A percentile compares a stretch with the other conserved stretches of the same genome.
phyloP scores from a whole-genome alignment of 2,113 vertebrate species.

The Psettodes erumei region DNA sequence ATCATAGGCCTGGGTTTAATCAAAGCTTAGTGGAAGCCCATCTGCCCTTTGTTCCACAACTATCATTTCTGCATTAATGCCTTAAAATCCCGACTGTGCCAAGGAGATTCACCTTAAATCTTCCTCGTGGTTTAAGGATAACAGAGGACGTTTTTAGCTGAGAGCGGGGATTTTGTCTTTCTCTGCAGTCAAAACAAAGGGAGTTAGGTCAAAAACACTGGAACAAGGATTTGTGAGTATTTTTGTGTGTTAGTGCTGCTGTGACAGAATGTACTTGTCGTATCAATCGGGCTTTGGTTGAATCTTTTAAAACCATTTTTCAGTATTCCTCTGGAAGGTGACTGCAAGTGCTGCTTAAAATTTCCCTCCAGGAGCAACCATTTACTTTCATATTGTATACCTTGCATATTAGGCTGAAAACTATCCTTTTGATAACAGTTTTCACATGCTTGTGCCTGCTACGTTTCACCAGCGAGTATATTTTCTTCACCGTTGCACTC shows the following conservation, averaged over 20 bases:
- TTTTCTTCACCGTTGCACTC: slow-evolving; percentile 44
- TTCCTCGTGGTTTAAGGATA: slow-evolving; percentile 52
- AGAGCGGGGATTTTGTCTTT: background rate
- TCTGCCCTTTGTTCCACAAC: slow-evolving; percentile 24
- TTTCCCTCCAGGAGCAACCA: background rate
- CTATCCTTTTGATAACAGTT: no score
- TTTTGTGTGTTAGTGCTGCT: background rate
- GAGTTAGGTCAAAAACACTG: background rate
- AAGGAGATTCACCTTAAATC: slow-evolving; percentile 39
- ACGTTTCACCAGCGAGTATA: slow-evolving; percentile 36
- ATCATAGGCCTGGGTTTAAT: slow-evolving; percentile 31
- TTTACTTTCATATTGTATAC: background rate
- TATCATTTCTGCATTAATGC: slow-evolving; percentile 20
- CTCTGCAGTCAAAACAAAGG: background rate
- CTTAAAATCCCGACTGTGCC: slow-evolving; percentile 33
- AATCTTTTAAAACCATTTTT: slow-evolving; percentile 2
- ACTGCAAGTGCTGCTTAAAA: background rate
- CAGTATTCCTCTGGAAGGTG: background rate
- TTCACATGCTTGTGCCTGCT: background rate
- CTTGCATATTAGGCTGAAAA: background rate
- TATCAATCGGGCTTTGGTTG: background rate
- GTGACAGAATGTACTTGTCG: background rate
- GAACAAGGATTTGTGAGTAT: background rate
- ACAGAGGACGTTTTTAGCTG: slow-evolving; percentile 18
- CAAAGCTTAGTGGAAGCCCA: slow-evolving; percentile 29